Conservation (phyloP, 2,113 vertebrate species). For the Microcebus murinus region DNA sequence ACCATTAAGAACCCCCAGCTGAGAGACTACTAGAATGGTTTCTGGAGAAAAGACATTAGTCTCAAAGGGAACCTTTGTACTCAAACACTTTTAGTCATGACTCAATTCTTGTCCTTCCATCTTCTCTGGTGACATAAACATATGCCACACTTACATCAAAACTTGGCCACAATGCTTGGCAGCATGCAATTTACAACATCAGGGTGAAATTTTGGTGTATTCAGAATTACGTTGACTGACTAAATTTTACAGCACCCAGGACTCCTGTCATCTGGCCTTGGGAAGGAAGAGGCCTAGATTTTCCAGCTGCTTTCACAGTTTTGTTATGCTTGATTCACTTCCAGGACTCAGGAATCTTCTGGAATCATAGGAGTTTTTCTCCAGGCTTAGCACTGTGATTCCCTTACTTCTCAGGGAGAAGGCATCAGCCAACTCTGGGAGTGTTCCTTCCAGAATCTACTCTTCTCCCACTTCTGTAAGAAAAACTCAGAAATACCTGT, state of each 20-base stretch:
- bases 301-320: not conserved
- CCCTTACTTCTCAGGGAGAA: not conserved
- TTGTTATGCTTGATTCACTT: not conserved
- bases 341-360: conserved; percentile 14
- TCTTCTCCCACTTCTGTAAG: not conserved
- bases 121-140: not conserved
- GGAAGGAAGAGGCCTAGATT: not conserved
- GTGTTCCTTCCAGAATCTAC: not conserved
- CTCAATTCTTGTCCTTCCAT: not conserved
- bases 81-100: not conserved
- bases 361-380: not conserved
- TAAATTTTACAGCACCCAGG: not conserved
- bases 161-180: not conserved
- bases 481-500: not conserved
- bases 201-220: not conserved
- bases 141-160: not conserved
- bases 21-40: not conserved
- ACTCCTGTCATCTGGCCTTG: not conserved
- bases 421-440: not conserved
- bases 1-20: not conserved
- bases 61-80: not conserved
- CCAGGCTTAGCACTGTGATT: not conserved
- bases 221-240: not conserved
- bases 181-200: no score
- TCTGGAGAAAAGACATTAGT: not conserved